A percentile compares a stretch with the other conserved stretches of the same genome.
These are phyloP conservation scores for Euglossa dilemma DNA, from an alignment of 1,140 invertebrate genomes.

Conservation along the genomic window DNA sequence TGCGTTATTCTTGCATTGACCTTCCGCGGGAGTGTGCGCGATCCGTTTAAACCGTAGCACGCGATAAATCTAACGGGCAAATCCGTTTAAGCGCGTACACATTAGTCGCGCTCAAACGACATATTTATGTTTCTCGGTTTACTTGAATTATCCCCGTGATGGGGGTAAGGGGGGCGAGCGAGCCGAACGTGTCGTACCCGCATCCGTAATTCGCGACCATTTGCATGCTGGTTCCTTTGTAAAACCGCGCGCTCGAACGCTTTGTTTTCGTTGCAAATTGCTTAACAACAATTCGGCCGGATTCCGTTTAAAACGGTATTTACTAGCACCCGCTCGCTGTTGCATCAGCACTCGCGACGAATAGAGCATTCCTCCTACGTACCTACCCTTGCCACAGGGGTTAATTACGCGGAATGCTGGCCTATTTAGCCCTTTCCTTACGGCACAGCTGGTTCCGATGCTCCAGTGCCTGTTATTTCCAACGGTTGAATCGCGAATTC, in stretches of 20 bases:
- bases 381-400: background rate
- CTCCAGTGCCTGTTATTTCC: too few relatives aligned
- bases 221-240: slow-evolving; percentile 10
- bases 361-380: slow-evolving; percentile 9
- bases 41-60: slow-evolving; percentile 6
- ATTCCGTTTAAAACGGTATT: slow-evolving; percentile 15
- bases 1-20: slow-evolving; percentile 40
- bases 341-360: background rate
- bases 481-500: too few relatives aligned
- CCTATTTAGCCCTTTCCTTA: background rate
- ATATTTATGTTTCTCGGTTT: slow-evolving; percentile 52
- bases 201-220: background rate
- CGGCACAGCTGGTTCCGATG: too few relatives aligned
- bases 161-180: background rate
- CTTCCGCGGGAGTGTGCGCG: slow-evolving; percentile 12
- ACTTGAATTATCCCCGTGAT: slow-evolving; percentile 14
- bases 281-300: background rate
- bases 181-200: background rate
- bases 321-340: background rate
- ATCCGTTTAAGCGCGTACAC: slow-evolving; percentile 51
- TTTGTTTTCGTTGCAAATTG: slow-evolving; percentile 23
- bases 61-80: slow-evolving; percentile 47
- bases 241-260: background rate
- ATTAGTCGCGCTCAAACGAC: slow-evolving; percentile 47
- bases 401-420: background rate